phyloP scores from a whole-genome alignment of 1,140 invertebrate genomes.

The Zaprionus vittiger region DNA sequence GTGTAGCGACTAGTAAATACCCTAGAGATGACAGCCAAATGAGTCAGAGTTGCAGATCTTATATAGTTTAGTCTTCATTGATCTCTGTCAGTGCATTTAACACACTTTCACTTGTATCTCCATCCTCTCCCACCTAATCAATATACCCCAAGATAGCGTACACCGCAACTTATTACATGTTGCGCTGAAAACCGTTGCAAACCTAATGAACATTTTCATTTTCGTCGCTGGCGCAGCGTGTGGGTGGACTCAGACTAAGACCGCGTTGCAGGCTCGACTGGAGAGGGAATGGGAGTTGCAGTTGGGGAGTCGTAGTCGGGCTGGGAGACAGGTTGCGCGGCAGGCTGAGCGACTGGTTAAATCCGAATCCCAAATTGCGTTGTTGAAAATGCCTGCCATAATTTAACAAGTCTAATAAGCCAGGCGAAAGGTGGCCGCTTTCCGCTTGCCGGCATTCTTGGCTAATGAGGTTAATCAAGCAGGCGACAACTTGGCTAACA shows the following conservation, averaged over 20 bases:
- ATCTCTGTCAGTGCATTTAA: too few relatives aligned
- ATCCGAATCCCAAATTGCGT: constrained; percentile 25
- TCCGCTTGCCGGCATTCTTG: constrained; percentile 39
- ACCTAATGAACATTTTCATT: constrained; percentile 81
- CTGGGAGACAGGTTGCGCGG: constrained; percentile 8
- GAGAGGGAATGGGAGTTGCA: neutral
- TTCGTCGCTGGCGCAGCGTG: constrained; percentile 55
- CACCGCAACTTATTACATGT: constrained; percentile 73
- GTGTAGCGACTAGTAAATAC: too few relatives aligned
- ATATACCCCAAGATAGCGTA: neutral
- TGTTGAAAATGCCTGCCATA: constrained; percentile 63
- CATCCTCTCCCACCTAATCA: neutral
- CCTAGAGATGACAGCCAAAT: too few relatives aligned
- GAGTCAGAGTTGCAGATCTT: too few relatives aligned
- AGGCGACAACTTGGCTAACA: constrained; percentile 30
- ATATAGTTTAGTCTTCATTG: too few relatives aligned
- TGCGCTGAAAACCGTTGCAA: constrained; percentile 78
- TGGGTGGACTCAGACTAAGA: constrained; percentile 52
- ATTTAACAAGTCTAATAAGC: constrained; percentile 78
- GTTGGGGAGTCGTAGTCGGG: neutral
- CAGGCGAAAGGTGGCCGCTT: constrained; percentile 41
- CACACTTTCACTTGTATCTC: too few relatives aligned
- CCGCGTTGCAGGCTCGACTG: neutral
- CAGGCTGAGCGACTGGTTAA: constrained; percentile 21
- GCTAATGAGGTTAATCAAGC: constrained; percentile 63